Base-by-base conservation (phyloP, 1,140 invertebrate genomes). In the Brachionus plicatilis region DNA sequence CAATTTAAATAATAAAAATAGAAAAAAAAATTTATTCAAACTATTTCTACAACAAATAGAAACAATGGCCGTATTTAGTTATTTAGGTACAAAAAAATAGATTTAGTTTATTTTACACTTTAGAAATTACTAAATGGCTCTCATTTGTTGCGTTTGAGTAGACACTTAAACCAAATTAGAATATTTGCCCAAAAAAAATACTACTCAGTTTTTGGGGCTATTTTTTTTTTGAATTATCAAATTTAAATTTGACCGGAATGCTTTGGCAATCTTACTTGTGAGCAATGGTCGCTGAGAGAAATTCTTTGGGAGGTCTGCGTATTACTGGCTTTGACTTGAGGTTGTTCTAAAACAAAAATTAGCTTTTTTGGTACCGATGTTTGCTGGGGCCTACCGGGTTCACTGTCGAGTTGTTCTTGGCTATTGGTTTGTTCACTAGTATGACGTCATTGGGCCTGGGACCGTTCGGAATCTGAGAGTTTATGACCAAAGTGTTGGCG, bases 341-440 rank as follows among this genome's bases (percentile, higher is more conserved):
- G 9, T 41, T 41, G 41, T 72, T 72, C 68, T 72, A 17, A n/a
- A 72, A 4, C 7, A 72, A 43, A 72, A 72, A 43, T 20, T 43
- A 17, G n/a, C 33, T 72, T 43, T n/a, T 14, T 41, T 14, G 29
- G 14, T 14, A 11, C 1, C 3, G 7, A 11, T 14, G 24, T n/a
- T n/a, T 43, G 14, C 9, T 9, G 9, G 0, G 17, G 9, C 29
- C 20, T 43, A 72, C 68, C 17, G 33, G 68, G 41, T 72, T 72
- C 41, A 72, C 68, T 45, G 68, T 72, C 8, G 68, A 72, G 41
- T 72, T 72, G 37, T 72, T 72, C 41, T 72, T 72, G 6, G 68
- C 68, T 17, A 72, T 72, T 14, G 68, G 68, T 9, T 72, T 72
- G 17, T 72, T 72, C n/a, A 72, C 33, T 9, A 72, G 41, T n/a